Base-by-base conservation (phyloP, 2,113 vertebrate species). In the Ancistrus triradiatus region DNA sequence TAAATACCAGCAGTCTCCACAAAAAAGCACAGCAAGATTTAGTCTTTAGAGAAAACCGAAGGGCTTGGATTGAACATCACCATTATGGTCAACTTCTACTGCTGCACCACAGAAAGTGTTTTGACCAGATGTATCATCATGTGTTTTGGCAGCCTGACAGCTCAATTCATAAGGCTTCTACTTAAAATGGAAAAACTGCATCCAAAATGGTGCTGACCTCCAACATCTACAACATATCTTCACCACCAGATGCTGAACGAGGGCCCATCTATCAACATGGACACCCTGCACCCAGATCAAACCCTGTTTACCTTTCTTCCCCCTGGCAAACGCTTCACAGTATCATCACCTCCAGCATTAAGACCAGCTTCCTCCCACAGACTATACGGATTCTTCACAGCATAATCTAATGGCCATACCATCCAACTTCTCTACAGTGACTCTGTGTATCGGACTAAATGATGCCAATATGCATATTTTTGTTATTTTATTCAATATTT, bases 321-420 rank as follows among this genome's bases (percentile, higher is more conserved):
- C 43, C 48, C 13, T 47, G 43, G 58, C 58, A 60, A 46, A 21
- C 7, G 2, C 42, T 35, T 59, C 15, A n/a, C n/a, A n/a, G n/a
- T n/a, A n/a, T n/a, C n/a, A n/a, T n/a, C n/a, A n/a, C n/a, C n/a
- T n/a, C n/a, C n/a, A n/a, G n/a, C n/a, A n/a, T n/a, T n/a, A n/a
- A n/a, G n/a, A n/a, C n/a, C n/a, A n/a, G n/a, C n/a, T n/a, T n/a
- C n/a, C n/a, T n/a, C n/a, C n/a, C n/a, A n/a, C n/a, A n/a, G n/a
- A n/a, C n/a, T n/a, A n/a, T n/a, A n/a, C n/a, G n/a, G n/a, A n/a
- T n/a, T n/a, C n/a, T n/a, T n/a, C n/a, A n/a, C n/a, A n/a, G n/a
- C n/a, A n/a, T n/a, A n/a, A n/a, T n/a, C n/a, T n/a, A n/a, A n/a
- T n/a, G n/a, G n/a, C n/a, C n/a, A n/a, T n/a, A n/a, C n/a, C n/a